Percentiles rank a stretch among this genome's conserved stretches.
phyloP scores from a whole-genome alignment of 2,888 invertebrate species.

The Mantis religiosa region DNA sequence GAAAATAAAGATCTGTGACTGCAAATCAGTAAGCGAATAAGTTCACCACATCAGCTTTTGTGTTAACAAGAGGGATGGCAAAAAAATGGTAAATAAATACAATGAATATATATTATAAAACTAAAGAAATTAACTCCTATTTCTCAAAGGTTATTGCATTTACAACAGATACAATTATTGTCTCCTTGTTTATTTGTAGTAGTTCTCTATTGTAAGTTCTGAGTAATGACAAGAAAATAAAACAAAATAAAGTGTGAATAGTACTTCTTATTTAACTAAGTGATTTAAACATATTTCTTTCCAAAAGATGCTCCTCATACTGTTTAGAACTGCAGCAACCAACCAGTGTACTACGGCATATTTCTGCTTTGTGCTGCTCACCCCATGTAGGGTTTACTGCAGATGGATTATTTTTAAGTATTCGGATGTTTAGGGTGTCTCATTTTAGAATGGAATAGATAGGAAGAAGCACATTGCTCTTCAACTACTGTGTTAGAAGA shows the following conservation, averaged over 20 bases:
- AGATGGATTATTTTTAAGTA: too few relatives aligned
- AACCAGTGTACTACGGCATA: too few relatives aligned
- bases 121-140: constrained; percentile 11
- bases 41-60: constrained; percentile 24
- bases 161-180: constrained; percentile 26
- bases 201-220: constrained; percentile 31
- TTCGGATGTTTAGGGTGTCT: too few relatives aligned
- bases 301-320: too few relatives aligned
- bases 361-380: too few relatives aligned
- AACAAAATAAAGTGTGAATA: constrained; percentile 19
- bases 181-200: constrained; percentile 31
- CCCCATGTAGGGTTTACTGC: too few relatives aligned
- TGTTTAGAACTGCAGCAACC: too few relatives aligned
- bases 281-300: too few relatives aligned
- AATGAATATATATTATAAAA: not conserved
- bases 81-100: constrained; percentile 16
- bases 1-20: constrained; percentile 27
- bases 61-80: constrained; percentile 28
- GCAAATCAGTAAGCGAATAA: constrained; percentile 26
- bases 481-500: too few relatives aligned
- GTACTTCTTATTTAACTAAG: not conserved
- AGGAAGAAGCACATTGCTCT: too few relatives aligned
- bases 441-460: too few relatives aligned
- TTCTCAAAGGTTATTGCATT: constrained; percentile 30
- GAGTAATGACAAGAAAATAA: constrained; percentile 28